These are phyloP conservation scores for Phycodurus eques DNA, from an alignment of 2,113 vertebrate genomes.

Conservation along the genomic window DNA sequence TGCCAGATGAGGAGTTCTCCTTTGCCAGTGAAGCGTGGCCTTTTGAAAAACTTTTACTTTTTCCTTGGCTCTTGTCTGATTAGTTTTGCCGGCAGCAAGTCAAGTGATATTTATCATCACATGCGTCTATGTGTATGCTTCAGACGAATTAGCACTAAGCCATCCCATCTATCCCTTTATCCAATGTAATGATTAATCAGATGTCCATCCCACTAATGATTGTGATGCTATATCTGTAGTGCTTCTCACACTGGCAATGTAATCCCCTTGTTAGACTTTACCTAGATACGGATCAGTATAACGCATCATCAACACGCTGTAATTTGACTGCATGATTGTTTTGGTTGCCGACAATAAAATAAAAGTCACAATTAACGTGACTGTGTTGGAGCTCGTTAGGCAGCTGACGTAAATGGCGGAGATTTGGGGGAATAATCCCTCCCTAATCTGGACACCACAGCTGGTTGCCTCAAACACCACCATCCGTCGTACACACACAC, in stretches of 20 bases:
- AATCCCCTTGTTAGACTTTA: conserved; percentile 17
- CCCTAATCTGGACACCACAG: conserved; percentile 67
- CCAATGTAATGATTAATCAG: conserved; percentile 33
- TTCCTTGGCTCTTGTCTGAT: conserved; percentile 2
- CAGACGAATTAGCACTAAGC: conserved; percentile 24
- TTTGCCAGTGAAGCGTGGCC: conserved; percentile 23
- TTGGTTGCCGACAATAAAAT: conserved; percentile 43
- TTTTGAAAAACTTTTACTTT: conserved; percentile 18
- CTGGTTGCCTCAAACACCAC: conserved; percentile 59
- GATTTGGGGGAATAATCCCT: conserved; percentile 70
- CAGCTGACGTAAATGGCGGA: conserved; percentile 59
- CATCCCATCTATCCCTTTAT: conserved; percentile 8
- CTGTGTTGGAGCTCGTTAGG: conserved; percentile 58
- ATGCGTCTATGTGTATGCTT: conserved; percentile 13
- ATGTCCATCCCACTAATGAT: conserved; percentile 13
- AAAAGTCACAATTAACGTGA: conserved; percentile 50
- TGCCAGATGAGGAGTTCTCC: conserved; percentile 43
- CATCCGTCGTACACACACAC: conserved; percentile 22
- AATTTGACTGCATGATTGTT: conserved; percentile 34
- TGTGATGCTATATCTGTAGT: conserved; percentile 9
- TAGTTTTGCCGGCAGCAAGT: conserved; percentile 7
- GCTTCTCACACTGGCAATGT: conserved; percentile 6
- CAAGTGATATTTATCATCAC: conserved; percentile 24
- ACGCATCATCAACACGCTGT: conserved; percentile 21
- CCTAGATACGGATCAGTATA: conserved; percentile 23